A percentile compares a stretch with the other conserved stretches of the same genome.
Conservation (phyloP, 1,140 invertebrate genomes). For the Oryctes rhinoceros region DNA sequence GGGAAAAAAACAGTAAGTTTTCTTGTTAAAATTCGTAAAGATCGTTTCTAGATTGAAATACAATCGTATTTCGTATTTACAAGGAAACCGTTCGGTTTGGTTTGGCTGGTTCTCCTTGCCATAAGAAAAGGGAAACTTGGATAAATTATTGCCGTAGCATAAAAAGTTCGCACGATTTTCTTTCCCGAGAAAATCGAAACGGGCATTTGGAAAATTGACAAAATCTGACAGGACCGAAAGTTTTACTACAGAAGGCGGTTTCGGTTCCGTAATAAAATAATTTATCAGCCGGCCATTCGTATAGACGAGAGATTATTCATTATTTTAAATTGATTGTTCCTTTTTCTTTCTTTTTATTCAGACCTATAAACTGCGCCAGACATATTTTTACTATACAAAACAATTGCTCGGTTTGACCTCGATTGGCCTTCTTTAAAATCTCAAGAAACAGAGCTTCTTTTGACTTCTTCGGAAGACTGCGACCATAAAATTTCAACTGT, state of each 20-base stretch:
- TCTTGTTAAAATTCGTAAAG: constrained; percentile 36
- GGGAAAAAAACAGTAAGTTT: constrained; percentile 28
- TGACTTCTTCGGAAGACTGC: no score
- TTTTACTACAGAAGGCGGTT: neutral
- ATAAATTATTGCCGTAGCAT: constrained; percentile 24
- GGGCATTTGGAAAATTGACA: constrained; percentile 27
- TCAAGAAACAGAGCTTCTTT: no score
- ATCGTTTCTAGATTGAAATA: constrained; percentile 29
- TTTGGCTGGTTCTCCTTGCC: neutral
- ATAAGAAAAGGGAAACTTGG: neutral
- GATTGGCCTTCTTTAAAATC: no score
- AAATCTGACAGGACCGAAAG: constrained; percentile 27
- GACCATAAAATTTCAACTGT: no score
- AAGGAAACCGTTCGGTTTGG: constrained; percentile 14
- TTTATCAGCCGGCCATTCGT: neutral
- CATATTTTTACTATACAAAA: no score
- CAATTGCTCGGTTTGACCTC: no score
- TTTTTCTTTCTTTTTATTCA: no score
- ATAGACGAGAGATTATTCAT: neutral
- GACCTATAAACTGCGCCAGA: no score
- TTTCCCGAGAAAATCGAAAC: constrained; percentile 16
- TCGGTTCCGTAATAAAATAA: neutral
- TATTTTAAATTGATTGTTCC: neutral
- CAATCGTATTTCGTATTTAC: constrained; percentile 36
- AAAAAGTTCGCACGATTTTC: constrained; percentile 36